Evolutionary conservation across 1,140 invertebrate species (phyloP).

Genomic region (Eriocheir sinensis): DNA sequence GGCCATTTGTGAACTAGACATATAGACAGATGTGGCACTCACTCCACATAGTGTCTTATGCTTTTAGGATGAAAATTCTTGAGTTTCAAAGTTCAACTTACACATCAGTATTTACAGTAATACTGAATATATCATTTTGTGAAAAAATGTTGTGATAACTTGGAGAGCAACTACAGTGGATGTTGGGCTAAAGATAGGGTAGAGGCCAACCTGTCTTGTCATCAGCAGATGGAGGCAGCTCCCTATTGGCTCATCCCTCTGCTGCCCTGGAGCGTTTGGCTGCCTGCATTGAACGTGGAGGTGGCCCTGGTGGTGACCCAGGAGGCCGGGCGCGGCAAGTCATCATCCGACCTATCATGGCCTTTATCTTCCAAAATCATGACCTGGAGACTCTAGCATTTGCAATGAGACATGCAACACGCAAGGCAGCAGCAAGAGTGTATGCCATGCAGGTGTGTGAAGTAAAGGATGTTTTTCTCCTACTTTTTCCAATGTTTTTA

Average conservation of each 20-base stretch:
- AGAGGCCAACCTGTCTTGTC: not conserved
- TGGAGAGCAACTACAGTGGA: no score
- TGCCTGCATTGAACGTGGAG: constrained; percentile 85
- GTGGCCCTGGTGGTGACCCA: constrained; percentile 81
- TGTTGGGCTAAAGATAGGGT: no score
- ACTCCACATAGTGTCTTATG: not conserved
- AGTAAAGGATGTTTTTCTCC: not conserved
- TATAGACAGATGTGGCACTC: not conserved
- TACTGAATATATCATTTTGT: not conserved
- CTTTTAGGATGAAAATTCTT: not conserved
- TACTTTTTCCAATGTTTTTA: no score
- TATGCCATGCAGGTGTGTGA: constrained; percentile 89
- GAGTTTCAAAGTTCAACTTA: not conserved
- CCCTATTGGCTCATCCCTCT: constrained; percentile 92
- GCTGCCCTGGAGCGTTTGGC: constrained; percentile 88
- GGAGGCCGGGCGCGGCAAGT: constrained; percentile 80
- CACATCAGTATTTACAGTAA: not conserved
- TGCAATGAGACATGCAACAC: constrained; percentile 90
- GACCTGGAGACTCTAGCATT: constrained; percentile 90
- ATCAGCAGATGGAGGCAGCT: constrained; percentile 85
- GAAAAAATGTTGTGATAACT: no score
- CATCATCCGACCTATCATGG: constrained; percentile 86
- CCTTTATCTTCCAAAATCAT: constrained; percentile 92
- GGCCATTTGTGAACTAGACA: not conserved
- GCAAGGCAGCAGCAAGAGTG: constrained; percentile 92